Percentiles rank a stretch among this genome's conserved stretches.
These are phyloP conservation scores for Patella ulyssiponensis DNA, from an alignment of 2,888 invertebrate species.

Conservation along the genomic window DNA sequence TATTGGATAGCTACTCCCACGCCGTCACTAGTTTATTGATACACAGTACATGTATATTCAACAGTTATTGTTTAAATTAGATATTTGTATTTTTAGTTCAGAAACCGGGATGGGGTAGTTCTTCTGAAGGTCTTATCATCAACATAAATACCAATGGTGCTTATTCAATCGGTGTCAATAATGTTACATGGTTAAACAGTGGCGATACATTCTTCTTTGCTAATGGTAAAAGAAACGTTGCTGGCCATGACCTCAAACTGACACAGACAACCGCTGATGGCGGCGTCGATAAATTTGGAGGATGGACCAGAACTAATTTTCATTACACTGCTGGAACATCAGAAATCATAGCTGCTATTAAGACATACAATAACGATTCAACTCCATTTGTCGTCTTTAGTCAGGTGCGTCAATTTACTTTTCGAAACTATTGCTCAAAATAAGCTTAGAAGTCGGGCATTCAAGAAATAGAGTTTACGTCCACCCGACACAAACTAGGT, in stretches of 20 bases:
- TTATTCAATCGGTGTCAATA: constrained; percentile 11
- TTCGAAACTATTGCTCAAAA: not conserved
- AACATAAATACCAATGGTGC: not conserved
- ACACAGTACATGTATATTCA: no score
- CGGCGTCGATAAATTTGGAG: not conserved
- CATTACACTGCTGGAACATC: constrained; percentile 23
- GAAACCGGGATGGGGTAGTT: not conserved
- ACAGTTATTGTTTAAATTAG: no score
- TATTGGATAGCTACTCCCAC: no score
- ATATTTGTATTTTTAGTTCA: not conserved
- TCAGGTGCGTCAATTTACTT: not conserved
- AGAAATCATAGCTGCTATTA: constrained; percentile 8
- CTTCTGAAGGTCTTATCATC: not conserved
- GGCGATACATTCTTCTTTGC: constrained; percentile 40
- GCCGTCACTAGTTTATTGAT: no score
- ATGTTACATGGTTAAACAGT: constrained; percentile 33
- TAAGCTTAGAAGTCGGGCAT: no score
- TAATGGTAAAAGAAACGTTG: constrained; percentile 31
- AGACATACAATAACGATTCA: not conserved
- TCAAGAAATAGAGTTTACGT: no score
- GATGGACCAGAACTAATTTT: constrained; percentile 27
- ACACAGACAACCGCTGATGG: constrained; percentile 3
- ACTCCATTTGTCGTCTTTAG: not conserved
- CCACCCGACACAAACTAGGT: no score
- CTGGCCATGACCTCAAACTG: constrained; percentile 25